Evolutionary conservation across 2,797 vertebrate species (phyloP).

Genomic region (Acipenser oxyrinchus): DNA sequence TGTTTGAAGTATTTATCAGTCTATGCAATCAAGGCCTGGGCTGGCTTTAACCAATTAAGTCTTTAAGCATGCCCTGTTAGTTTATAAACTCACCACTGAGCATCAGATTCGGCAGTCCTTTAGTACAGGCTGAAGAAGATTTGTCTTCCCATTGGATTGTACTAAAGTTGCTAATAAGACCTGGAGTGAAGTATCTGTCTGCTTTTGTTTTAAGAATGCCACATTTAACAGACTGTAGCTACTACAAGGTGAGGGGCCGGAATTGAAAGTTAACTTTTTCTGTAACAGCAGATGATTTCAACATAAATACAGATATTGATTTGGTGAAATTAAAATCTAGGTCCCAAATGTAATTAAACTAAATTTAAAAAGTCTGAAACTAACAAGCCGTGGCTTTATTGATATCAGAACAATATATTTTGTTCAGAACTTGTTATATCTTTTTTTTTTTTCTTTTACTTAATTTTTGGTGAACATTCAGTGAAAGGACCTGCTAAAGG

Average conservation of each 20-base stretch:
- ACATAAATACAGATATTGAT: too few species aligned
- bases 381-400: too few species aligned
- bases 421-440: too few species aligned
- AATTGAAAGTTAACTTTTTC: too few species aligned
- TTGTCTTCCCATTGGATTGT: conserved; percentile 34
- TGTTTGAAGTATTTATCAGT: conserved; percentile 73
- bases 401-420: too few species aligned
- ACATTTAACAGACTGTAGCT: conserved; percentile 70
- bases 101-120: conserved; percentile 33
- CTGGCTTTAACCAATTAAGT: conserved; percentile 67
- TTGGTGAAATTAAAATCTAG: too few species aligned
- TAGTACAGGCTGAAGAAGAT: conserved; percentile 34
- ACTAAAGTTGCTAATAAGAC: conserved; percentile 27
- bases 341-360: too few species aligned
- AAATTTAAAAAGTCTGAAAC: too few species aligned
- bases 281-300: too few species aligned
- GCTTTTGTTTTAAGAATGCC: conserved; percentile 55
- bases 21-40: conserved; percentile 60
- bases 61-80: conserved; percentile 57
- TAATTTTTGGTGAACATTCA: too few species aligned
- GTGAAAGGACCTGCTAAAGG: too few species aligned
- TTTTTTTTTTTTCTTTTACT: too few species aligned
- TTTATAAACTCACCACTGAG: conserved; percentile 52
- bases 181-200: conserved; percentile 26
- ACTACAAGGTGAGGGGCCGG: conserved; percentile 65